Conservation (phyloP, 1,140 invertebrate species). For the Trigoniulus corallinus region DNA sequence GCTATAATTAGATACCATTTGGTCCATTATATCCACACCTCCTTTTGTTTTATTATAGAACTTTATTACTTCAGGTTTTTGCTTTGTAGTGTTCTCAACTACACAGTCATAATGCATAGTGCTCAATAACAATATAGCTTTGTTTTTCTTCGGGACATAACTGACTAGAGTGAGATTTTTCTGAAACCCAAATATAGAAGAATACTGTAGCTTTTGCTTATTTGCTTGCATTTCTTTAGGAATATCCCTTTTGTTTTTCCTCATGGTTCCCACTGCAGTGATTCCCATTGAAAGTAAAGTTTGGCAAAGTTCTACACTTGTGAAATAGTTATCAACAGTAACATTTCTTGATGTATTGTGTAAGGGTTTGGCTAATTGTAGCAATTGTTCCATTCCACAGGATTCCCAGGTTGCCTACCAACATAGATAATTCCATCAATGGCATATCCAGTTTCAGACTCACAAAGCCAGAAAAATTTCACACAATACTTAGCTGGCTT, state of each 20-base stretch:
- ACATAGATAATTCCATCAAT: neutral
- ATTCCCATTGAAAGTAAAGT: slow-evolving; percentile 6
- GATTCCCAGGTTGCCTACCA: neutral
- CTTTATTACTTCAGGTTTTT: slow-evolving; percentile 14
- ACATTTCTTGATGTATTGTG: slow-evolving; percentile 4
- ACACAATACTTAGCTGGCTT: slow-evolving; percentile 3
- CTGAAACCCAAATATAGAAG: slow-evolving; percentile 8
- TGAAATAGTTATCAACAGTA: slow-evolving; percentile 12
- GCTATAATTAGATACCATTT: slow-evolving; percentile 6
- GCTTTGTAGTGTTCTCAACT: neutral
- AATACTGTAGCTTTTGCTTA: slow-evolving; percentile 6
- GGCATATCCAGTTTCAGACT: neutral
- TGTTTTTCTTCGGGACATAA: slow-evolving; percentile 11
- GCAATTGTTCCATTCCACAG: neutral
- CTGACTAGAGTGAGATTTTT: slow-evolving; percentile 9
- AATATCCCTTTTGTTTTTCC: slow-evolving; percentile 12
- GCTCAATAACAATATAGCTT: too few relatives aligned
- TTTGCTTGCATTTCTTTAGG: slow-evolving; percentile 3
- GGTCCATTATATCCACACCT: slow-evolving; percentile 11
- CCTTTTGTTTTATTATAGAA: slow-evolving; percentile 14
- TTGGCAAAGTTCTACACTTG: slow-evolving; percentile 7
- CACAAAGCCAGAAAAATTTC: neutral
- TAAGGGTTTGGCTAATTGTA: slow-evolving; percentile 5
- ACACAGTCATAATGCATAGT: slow-evolving; percentile 6
- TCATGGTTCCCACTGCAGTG: slow-evolving; percentile 12